Evolutionary conservation across 2,888 invertebrate genomes (phyloP).

Genomic region (Rhodophaea formosa): DNA sequence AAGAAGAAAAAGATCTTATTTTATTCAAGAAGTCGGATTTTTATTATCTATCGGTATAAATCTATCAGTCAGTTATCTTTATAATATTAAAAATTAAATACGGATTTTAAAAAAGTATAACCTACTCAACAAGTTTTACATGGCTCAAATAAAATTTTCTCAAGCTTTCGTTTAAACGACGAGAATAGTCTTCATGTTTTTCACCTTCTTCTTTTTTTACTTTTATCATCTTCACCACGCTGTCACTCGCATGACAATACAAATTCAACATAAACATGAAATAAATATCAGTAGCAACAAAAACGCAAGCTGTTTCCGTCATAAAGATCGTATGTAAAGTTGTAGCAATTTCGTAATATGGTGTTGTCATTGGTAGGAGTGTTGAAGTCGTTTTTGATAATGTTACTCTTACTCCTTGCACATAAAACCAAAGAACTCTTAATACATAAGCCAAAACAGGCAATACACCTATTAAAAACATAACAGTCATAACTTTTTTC

Average conservation of each 20-base stretch:
- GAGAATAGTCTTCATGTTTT: constrained; percentile 35
- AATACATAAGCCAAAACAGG: constrained; percentile 44
- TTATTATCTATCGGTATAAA: too few species aligned
- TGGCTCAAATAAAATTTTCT: constrained; percentile 49
- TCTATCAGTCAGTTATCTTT: not conserved
- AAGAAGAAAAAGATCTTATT: too few species aligned
- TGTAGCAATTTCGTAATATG: constrained; percentile 56
- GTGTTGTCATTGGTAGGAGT: constrained; percentile 56
- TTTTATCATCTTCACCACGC: constrained; percentile 38
- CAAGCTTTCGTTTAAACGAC: constrained; percentile 43
- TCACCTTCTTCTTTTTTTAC: constrained; percentile 33
- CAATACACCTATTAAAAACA: constrained; percentile 26
- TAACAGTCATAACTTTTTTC: constrained; percentile 26
- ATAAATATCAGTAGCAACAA: constrained; percentile 53
- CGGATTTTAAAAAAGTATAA: constrained; percentile 19
- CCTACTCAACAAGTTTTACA: constrained; percentile 47
- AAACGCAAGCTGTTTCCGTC: constrained; percentile 39
- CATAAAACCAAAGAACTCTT: constrained; percentile 47
- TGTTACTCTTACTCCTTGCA: constrained; percentile 43
- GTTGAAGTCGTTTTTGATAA: constrained; percentile 52
- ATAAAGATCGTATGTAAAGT: constrained; percentile 50
- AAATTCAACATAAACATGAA: constrained; percentile 50
- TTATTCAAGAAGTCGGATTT: not conserved
- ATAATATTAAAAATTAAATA: constrained; percentile 17
- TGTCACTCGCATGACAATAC: constrained; percentile 45